These are phyloP conservation scores for Watsonalla cultraria DNA, from an alignment of 2,888 invertebrate species.

Conservation along the genomic window DNA sequence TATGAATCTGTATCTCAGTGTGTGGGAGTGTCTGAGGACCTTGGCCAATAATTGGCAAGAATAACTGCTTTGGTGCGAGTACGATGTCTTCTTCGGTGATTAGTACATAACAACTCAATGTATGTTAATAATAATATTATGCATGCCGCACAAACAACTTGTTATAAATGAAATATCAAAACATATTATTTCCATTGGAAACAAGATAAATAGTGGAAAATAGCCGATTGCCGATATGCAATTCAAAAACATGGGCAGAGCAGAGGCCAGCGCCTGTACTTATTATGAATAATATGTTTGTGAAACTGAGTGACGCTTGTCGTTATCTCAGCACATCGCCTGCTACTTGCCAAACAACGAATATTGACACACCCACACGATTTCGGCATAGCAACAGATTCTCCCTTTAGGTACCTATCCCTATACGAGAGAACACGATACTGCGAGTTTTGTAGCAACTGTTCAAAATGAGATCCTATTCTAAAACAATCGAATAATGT, in stretches of 20 bases:
- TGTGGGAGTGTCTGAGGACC: too few relatives aligned
- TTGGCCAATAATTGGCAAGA: too few relatives aligned
- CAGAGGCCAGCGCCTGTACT: constrained; percentile 46
- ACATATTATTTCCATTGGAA: constrained; percentile 64
- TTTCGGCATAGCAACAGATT: constrained; percentile 52
- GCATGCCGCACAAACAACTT: constrained; percentile 46
- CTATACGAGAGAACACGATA: too few relatives aligned
- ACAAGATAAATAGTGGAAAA: constrained; percentile 74
- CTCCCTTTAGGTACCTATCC: neutral
- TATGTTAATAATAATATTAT: constrained; percentile 13
- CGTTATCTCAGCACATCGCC: constrained; percentile 40
- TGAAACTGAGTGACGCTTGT: constrained; percentile 50
- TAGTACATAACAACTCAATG: too few relatives aligned
- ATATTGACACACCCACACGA: constrained; percentile 74
- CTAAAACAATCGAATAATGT: too few relatives aligned
- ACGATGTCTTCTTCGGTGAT: too few relatives aligned
- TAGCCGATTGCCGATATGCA: constrained; percentile 51
- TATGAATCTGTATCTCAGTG: too few relatives aligned
- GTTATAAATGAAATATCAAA: constrained; percentile 55
- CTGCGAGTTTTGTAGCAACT: too few relatives aligned
- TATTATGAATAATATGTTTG: constrained; percentile 67
- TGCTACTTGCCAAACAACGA: constrained; percentile 41
- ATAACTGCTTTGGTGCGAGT: too few relatives aligned
- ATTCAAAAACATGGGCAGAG: constrained; percentile 60
- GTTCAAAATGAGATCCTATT: too few relatives aligned